Evolutionary conservation across 2,888 invertebrate species (phyloP).

Genomic region (Drosophila nr. perissopoda): DNA sequence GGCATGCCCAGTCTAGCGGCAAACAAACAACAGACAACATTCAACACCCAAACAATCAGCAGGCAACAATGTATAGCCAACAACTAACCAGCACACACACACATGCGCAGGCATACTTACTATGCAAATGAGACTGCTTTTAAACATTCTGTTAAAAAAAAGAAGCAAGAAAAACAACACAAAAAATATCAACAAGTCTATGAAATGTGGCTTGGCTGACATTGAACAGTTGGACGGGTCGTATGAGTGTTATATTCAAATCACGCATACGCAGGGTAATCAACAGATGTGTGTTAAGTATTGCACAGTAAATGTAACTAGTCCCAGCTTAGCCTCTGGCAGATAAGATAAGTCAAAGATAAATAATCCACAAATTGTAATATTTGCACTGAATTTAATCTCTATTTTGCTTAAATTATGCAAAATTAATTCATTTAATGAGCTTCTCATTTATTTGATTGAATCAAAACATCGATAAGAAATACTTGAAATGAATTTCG

Average conservation of each 20-base stretch:
- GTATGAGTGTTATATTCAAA: constrained; percentile 46
- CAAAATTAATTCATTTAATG: background rate
- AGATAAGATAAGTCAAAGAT: background rate
- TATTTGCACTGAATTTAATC: background rate
- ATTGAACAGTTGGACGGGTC: constrained; percentile 33
- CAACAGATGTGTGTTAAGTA: constrained; percentile 18
- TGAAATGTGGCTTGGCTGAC: constrained; percentile 18
- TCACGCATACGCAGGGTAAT: constrained; percentile 63
- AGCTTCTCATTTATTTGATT: no score
- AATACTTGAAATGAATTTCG: background rate
- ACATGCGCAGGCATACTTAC: background rate
- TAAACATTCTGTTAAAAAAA: constrained; percentile 23
- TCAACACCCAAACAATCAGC: constrained; percentile 14
- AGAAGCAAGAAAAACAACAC: background rate
- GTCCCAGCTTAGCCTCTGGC: background rate
- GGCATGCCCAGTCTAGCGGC: constrained; percentile 29
- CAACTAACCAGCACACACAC: constrained; percentile 4
- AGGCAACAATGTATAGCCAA: constrained; percentile 7
- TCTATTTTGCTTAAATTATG: background rate
- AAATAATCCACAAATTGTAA: background rate
- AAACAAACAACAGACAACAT: constrained; percentile 17
- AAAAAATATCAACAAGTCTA: constrained; percentile 27
- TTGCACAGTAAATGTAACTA: background rate
- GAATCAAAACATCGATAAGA: background rate
- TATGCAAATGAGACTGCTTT: constrained; percentile 44